Conservation (phyloP, 2,888 invertebrate species). For the Spodoptera exigua region DNA sequence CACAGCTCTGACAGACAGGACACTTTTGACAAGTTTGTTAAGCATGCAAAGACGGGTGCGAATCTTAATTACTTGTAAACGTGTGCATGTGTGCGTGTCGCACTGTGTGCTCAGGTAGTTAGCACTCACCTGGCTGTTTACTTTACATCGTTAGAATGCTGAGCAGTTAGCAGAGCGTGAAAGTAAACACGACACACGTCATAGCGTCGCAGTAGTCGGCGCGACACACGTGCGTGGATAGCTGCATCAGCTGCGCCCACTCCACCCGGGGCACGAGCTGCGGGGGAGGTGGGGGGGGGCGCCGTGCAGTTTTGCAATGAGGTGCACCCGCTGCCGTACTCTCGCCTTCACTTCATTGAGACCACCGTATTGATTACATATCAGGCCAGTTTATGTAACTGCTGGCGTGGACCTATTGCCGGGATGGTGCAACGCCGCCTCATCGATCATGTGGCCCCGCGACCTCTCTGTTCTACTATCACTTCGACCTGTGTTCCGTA, state of each 20-base stretch:
- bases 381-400: slow-evolving; percentile 36
- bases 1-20: no score
- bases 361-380: slow-evolving; percentile 35
- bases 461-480: slow-evolving; percentile 6
- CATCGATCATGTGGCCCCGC: slow-evolving; percentile 5
- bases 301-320: no score
- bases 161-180: slow-evolving; percentile 21
- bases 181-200: slow-evolving; percentile 31
- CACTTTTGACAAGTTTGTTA: no score
- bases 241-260: background rate
- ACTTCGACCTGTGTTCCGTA: background rate
- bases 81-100: background rate
- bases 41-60: no score
- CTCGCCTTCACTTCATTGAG: slow-evolving; percentile 12
- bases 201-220: background rate
- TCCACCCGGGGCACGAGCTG: no score
- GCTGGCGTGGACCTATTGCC: slow-evolving; percentile 14
- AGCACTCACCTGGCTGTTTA: slow-evolving; percentile 7
- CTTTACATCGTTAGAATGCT: slow-evolving; percentile 13
- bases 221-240: background rate
- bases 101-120: slow-evolving; percentile 9
- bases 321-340: slow-evolving; percentile 1
- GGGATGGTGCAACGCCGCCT: slow-evolving; percentile 22
- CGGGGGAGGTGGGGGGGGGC: no score
- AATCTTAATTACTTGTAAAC: no score